Evolutionary conservation across 1,140 invertebrate species (phyloP).

Genomic region (Probaryconus sp.): DNA sequence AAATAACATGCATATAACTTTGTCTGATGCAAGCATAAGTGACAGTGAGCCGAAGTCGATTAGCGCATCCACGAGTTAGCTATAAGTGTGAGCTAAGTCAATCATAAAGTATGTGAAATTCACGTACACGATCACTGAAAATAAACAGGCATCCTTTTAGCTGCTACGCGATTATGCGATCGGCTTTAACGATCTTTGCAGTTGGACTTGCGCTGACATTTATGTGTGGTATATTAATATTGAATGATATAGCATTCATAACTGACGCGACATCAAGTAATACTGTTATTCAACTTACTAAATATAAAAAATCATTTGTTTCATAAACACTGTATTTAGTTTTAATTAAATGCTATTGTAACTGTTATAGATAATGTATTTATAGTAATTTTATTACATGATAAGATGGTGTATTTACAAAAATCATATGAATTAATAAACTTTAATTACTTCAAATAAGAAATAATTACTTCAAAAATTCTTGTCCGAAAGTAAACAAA

Average conservation of each 20-base stretch:
- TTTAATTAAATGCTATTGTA: no score
- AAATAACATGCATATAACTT: constrained; percentile 16
- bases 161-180: constrained; percentile 23
- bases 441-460: no score
- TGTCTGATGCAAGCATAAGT: constrained; percentile 43
- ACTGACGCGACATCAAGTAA: constrained; percentile 9
- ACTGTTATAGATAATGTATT: no score
- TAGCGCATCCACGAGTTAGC: constrained; percentile 26
- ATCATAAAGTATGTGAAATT: constrained; percentile 37
- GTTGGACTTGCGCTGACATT: constrained; percentile 36
- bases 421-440: no score
- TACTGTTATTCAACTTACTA: constrained; percentile 16
- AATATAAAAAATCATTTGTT: not conserved
- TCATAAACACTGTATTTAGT: no score
- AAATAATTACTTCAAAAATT: no score
- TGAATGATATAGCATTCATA: constrained; percentile 32
- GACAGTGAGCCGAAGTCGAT: constrained; percentile 40
- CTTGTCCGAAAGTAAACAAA: no score
- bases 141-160: constrained; percentile 42
- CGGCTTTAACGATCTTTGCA: constrained; percentile 37
- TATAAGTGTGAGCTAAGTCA: constrained; percentile 27
- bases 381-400: no score
- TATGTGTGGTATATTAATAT: constrained; percentile 34
- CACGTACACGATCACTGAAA: constrained; percentile 29
- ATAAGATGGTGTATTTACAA: no score